Conservation (phyloP, 2,888 invertebrate genomes). For the Idaea aversata region DNA sequence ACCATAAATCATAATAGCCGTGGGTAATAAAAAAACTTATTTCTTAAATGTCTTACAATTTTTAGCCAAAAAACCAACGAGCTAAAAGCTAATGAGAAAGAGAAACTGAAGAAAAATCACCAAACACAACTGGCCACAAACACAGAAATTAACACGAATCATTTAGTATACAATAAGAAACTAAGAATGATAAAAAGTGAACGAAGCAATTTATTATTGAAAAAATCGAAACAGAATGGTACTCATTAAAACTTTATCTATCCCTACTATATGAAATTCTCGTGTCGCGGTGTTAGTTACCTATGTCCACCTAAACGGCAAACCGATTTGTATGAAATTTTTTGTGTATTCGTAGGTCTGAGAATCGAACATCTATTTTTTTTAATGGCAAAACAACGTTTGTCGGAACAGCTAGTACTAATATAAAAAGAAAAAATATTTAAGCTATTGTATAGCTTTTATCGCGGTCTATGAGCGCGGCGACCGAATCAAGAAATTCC, state of each 20-base stretch:
- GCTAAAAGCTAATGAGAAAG: not conserved
- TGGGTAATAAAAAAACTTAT: not conserved
- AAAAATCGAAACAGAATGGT: not conserved
- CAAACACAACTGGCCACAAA: not conserved
- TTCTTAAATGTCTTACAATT: not conserved
- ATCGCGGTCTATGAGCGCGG: too few species aligned
- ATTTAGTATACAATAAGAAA: not conserved
- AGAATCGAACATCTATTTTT: too few species aligned
- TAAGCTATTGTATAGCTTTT: too few species aligned
- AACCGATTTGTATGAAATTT: too few species aligned
- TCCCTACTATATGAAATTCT: too few species aligned
- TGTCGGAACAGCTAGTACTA: too few species aligned
- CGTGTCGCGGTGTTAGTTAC: too few species aligned
- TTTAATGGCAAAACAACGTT: too few species aligned
- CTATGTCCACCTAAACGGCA: too few species aligned
- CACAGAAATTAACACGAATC: not conserved
- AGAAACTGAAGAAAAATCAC: not conserved
- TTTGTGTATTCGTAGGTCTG: too few species aligned
- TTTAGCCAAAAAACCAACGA: not conserved
- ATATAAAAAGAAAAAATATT: too few species aligned
- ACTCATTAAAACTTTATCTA: not conserved
- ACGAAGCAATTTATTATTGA: not conserved
- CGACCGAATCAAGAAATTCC: too few species aligned
- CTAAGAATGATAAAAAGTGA: not conserved
- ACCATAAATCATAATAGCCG: not conserved